Percentiles rank a stretch among this genome's conserved stretches.
Evolutionary conservation across 2,113 vertebrate species (phyloP).

Genomic region (Bubo scandiacus): DNA sequence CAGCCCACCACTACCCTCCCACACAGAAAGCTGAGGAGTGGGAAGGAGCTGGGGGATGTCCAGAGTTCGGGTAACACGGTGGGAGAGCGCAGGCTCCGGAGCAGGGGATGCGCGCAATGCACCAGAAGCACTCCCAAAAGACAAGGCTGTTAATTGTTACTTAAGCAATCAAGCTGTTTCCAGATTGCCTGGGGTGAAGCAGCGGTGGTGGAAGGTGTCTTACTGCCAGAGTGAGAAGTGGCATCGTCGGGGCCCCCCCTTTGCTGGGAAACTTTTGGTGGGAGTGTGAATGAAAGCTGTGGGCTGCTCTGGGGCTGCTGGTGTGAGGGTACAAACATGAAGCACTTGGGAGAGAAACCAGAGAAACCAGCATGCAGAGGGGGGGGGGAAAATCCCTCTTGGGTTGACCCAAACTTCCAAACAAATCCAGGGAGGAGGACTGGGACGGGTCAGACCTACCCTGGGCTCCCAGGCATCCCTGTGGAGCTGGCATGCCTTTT

Average conservation of each 20-base stretch:
- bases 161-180: constrained; percentile 57
- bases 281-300: background rate
- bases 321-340: background rate
- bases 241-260: background rate
- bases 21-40: accelerated
- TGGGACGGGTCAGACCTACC: background rate
- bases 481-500: background rate
- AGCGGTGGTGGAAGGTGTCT: background rate
- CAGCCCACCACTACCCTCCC: background rate
- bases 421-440: background rate
- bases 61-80: accelerated
- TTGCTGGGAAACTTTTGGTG: background rate
- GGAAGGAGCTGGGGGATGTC: background rate
- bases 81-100: background rate
- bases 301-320: background rate
- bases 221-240: background rate
- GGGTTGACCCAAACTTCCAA: background rate
- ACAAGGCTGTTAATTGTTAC: constrained; percentile 60
- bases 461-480: too few relatives aligned
- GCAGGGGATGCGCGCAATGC: background rate
- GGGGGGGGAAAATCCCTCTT: background rate
- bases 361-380: background rate
- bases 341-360: background rate
- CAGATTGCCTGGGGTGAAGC: constrained; percentile 31
- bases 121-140: constrained; percentile 3